A percentile compares a stretch with the other conserved stretches of the same genome.
Conservation (phyloP, 2,113 vertebrate genomes). For the Phrynocephalus versicolor region DNA sequence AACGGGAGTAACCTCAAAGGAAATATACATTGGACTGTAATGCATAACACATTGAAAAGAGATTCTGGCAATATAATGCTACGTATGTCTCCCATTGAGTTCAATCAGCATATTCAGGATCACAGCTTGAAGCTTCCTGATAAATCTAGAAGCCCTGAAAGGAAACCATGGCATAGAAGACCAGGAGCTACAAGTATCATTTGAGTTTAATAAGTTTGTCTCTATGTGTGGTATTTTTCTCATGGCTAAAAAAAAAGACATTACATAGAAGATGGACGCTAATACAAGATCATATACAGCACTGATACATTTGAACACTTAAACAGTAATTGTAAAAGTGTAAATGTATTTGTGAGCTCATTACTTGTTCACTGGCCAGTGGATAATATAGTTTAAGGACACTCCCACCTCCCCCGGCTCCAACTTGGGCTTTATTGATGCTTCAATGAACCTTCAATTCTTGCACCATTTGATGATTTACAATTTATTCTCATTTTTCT, state of each 20-base stretch:
- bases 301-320: not conserved
- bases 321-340: constrained; percentile 14
- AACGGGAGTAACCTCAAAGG: not conserved
- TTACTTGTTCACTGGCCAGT: constrained; percentile 21
- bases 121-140: not conserved
- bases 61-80: too few species aligned
- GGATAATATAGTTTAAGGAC: not conserved
- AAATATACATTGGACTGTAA: not conserved
- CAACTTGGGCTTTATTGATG: constrained; percentile 5
- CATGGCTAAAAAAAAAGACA: not conserved
- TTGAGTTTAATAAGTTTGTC: not conserved
- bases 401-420: too few species aligned
- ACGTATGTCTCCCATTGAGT: not conserved
- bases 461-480: constrained; percentile 26
- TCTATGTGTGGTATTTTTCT: not conserved
- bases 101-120: not conserved
- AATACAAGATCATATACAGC: not conserved
- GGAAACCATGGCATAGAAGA: not conserved
- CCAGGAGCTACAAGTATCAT: not conserved
- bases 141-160: not conserved
- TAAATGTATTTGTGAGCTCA: constrained; percentile 11
- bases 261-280: not conserved
- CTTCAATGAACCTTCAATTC: not conserved
- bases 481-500: constrained; percentile 10
- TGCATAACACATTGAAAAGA: too few species aligned